These are phyloP conservation scores for Sphaerophoria rueppellii DNA, from an alignment of 2,888 invertebrate genomes.

Conservation along the genomic window DNA sequence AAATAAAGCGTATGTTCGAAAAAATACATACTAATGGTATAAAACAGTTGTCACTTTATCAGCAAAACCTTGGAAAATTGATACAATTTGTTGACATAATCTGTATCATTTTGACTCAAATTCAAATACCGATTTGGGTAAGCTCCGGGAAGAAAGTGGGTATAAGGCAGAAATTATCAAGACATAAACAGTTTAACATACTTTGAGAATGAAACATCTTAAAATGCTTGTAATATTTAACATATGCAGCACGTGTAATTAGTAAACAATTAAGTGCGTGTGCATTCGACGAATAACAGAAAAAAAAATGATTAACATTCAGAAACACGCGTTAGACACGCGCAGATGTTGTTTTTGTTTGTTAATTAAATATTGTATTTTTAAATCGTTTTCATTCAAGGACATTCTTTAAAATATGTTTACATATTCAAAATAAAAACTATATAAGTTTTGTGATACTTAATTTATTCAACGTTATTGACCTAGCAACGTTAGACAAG, in stretches of 20 bases:
- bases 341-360: conserved; percentile 9
- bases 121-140: no score
- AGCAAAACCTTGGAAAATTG: no score
- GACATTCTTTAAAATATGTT: conserved; percentile 27
- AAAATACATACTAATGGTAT: no score
- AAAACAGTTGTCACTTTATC: no score
- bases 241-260: not conserved
- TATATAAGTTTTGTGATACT: conserved; percentile 1
- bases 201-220: not conserved
- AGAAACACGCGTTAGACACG: conserved; percentile 21
- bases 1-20: no score
- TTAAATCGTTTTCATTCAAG: conserved; percentile 20
- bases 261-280: not conserved
- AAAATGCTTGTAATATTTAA: not conserved
- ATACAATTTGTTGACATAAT: no score
- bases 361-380: not conserved
- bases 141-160: no score
- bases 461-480: conserved; percentile 37
- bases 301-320: not conserved
- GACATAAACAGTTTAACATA: not conserved
- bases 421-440: conserved; percentile 18
- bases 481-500: conserved; percentile 34
- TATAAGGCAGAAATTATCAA: no score
- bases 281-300: not conserved
- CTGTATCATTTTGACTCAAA: no score